Evolutionary conservation across 2,888 invertebrate species (phyloP).

Genomic region (Cremastinae sp.): DNA sequence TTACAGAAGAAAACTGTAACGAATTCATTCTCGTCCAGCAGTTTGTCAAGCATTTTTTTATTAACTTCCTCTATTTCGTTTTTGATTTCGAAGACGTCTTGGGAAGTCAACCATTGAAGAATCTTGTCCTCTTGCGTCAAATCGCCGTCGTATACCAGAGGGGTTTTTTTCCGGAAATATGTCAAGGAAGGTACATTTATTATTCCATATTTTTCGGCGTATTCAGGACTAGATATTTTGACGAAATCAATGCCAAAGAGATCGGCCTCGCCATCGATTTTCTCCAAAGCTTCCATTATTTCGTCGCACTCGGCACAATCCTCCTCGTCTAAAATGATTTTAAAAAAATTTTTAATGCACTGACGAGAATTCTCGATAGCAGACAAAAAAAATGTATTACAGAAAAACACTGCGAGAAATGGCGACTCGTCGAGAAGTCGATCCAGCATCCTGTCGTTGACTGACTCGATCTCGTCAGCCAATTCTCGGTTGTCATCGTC

Average conservation of each 20-base stretch:
- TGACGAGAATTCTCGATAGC: not conserved
- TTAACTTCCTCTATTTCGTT: slow-evolving; percentile 99
- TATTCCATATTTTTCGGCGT: slow-evolving; percentile 91
- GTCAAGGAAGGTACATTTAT: slow-evolving; percentile 92
- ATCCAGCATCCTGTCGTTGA: slow-evolving; percentile 94
- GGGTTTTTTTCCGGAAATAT: slow-evolving; percentile 92
- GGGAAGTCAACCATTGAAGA: slow-evolving; percentile 94
- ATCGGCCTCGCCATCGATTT: slow-evolving; percentile 97
- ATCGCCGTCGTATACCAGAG: slow-evolving; percentile 94
- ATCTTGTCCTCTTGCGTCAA: slow-evolving; percentile 92
- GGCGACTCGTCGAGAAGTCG: slow-evolving; percentile 92
- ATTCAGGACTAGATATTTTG: slow-evolving; percentile 91
- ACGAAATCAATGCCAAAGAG: slow-evolving; percentile 97
- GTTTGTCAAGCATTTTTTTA: slow-evolving; percentile 96
- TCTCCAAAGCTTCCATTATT: slow-evolving; percentile 93
- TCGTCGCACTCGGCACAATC: slow-evolving; percentile 96
- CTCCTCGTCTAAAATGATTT: slow-evolving; percentile 86
- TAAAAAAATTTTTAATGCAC: slow-evolving; percentile 5
- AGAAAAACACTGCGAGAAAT: slow-evolving; percentile 94
- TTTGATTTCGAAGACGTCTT: slow-evolving; percentile 96
- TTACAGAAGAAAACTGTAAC: slow-evolving; percentile 97
- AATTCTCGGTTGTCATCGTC: slow-evolving; percentile 96
- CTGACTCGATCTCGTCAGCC: slow-evolving; percentile 96
- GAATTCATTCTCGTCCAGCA: slow-evolving; percentile 96
- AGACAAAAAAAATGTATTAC: slow-evolving; percentile 83